Conservation (phyloP, 2,888 invertebrate genomes). For the Sialis fuliginosa region DNA sequence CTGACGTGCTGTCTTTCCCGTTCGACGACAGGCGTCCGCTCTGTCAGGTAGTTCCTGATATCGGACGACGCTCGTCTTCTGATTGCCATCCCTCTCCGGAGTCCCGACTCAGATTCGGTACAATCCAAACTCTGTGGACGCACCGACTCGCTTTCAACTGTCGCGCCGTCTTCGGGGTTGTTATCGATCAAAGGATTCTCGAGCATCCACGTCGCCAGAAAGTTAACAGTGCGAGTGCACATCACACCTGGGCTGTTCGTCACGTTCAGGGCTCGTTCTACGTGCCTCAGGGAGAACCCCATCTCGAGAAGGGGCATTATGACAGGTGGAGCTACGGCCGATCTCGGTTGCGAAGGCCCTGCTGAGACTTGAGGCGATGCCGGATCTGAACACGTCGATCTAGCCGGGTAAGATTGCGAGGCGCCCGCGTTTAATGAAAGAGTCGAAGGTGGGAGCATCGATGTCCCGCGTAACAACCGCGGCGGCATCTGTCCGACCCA, state of each 20-base stretch:
- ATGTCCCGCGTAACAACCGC: slow-evolving; percentile 5
- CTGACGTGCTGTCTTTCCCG: slow-evolving; percentile 23
- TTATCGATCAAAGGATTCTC: slow-evolving; percentile 33
- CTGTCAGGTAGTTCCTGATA: slow-evolving; percentile 19
- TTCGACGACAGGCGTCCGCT: slow-evolving; percentile 18
- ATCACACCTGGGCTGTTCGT: slow-evolving; percentile 25
- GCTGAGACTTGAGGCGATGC: slow-evolving; percentile 7
- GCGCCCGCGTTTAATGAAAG: slow-evolving; percentile 12
- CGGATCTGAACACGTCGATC: slow-evolving; percentile 13
- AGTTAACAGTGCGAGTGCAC: slow-evolving; percentile 32
- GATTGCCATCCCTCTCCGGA: slow-evolving; percentile 11
- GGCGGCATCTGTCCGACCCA: background rate
- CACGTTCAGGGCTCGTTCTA: slow-evolving; percentile 34
- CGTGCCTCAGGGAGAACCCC: slow-evolving; percentile 39
- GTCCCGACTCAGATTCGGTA: slow-evolving; percentile 8
- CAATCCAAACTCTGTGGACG: slow-evolving; percentile 7
- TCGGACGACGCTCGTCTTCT: slow-evolving; percentile 18
- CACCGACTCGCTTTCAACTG: background rate
- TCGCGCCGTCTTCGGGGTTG: slow-evolving; percentile 5
- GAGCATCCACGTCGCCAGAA: slow-evolving; percentile 44
- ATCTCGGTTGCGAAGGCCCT: slow-evolving; percentile 10
- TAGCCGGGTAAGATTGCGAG: slow-evolving; percentile 12
- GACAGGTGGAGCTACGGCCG: slow-evolving; percentile 27
- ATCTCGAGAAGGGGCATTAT: slow-evolving; percentile 38
- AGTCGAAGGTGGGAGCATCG: slow-evolving; percentile 16